Percentiles rank a stretch among this genome's conserved stretches.
Evolutionary conservation across 1,140 invertebrate genomes (phyloP).

Genomic region (Oreohelix idahoensis): DNA sequence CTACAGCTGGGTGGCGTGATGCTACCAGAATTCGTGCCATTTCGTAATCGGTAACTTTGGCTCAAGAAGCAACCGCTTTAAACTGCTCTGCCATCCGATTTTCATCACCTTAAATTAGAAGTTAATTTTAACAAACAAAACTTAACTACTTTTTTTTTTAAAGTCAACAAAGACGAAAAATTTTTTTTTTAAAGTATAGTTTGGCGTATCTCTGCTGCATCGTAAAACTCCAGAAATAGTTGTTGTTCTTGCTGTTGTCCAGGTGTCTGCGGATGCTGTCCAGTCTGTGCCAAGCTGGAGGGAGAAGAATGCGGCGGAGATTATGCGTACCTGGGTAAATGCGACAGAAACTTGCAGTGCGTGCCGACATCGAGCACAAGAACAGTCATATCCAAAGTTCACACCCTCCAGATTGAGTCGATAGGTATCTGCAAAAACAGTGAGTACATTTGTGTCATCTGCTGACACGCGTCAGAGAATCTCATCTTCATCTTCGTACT

Average conservation of each 20-base stretch:
- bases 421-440: slow-evolving; percentile 53
- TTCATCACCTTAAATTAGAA: too few species aligned
- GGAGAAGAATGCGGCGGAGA: slow-evolving; percentile 68
- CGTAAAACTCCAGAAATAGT: too few species aligned
- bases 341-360: slow-evolving; percentile 66
- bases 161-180: too few species aligned
- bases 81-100: too few species aligned
- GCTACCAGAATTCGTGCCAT: too few species aligned
- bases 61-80: too few species aligned
- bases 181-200: too few species aligned
- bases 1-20: too few species aligned
- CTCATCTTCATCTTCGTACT: background rate
- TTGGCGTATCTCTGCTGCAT: too few species aligned
- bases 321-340: slow-evolving; percentile 68
- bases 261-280: slow-evolving; percentile 71
- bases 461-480: background rate
- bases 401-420: slow-evolving; percentile 40
- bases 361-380: slow-evolving; percentile 37
- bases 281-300: slow-evolving; percentile 66
- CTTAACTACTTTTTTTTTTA: too few species aligned
- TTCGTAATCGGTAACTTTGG: too few species aligned
- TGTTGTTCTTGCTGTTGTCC: slow-evolving; percentile 11
- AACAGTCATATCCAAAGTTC: slow-evolving; percentile 12
- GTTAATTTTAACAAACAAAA: too few species aligned
- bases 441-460: slow-evolving; percentile 11